Conservation (phyloP, 2,888 invertebrate genomes). For the Thymelicus acteon region DNA sequence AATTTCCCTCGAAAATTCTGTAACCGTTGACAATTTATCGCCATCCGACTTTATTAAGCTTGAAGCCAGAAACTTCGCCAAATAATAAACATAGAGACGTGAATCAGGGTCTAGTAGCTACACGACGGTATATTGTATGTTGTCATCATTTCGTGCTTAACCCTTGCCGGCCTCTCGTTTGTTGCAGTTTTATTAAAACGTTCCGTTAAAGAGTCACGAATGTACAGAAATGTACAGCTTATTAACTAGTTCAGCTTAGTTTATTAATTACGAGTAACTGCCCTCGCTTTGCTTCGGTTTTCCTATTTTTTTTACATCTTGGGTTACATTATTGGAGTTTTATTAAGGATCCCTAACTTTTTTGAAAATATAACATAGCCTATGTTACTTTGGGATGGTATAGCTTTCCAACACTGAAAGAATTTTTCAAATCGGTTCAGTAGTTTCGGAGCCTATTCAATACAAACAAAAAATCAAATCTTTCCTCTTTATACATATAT, state of each 20-base stretch:
- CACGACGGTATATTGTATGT: constrained; percentile 31
- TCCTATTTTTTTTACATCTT: no score
- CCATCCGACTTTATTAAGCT: constrained; percentile 28
- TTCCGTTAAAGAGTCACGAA: constrained; percentile 8
- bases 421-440: no score
- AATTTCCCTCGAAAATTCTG: constrained; percentile 17
- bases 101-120: constrained; percentile 23
- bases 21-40: constrained; percentile 28
- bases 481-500: no score
- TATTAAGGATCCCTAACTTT: no score
- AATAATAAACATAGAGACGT: constrained; percentile 29
- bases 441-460: no score
- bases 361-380: no score
- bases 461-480: no score
- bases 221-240: neutral
- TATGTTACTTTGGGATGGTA: no score
- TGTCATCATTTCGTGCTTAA: constrained; percentile 36
- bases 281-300: no score
- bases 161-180: constrained; percentile 37
- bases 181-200: constrained; percentile 38
- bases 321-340: no score
- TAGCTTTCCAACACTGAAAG: no score
- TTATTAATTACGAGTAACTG: no score
- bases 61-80: constrained; percentile 21
- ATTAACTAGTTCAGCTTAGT: neutral